A percentile compares a stretch with the other conserved stretches of the same genome.
Conservation (phyloP, 2,113 vertebrate species). For the Pterocles gutturalis region DNA sequence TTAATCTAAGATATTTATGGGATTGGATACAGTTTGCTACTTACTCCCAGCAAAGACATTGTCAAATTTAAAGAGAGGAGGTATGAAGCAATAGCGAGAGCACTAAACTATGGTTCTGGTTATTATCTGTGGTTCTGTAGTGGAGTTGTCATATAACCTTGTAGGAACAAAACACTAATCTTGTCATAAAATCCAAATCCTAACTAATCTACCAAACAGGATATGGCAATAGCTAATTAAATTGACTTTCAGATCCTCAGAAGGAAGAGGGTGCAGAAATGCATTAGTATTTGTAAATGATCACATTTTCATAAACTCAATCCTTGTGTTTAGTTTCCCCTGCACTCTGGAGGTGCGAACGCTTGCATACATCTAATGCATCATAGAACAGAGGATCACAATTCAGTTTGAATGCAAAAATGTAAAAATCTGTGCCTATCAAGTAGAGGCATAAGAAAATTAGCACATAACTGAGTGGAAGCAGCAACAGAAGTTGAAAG, state of each 20-base stretch:
- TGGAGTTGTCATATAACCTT: not conserved
- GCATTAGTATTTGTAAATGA: not conserved
- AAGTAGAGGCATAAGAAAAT: not conserved
- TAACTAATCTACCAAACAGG: not conserved
- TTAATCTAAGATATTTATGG: accelerated
- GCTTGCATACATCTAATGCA: not conserved
- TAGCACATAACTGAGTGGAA: not conserved
- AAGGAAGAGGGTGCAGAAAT: not conserved
- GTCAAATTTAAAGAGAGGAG: not conserved
- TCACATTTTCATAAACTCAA: not conserved
- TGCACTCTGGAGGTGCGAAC: not conserved
- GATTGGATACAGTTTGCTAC: not conserved
- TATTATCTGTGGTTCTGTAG: not conserved
- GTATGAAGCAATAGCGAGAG: not conserved
- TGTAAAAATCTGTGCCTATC: not conserved
- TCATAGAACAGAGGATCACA: not conserved
- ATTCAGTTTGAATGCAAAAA: not conserved
- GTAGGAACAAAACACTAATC: not conserved
- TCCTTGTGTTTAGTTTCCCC: not conserved
- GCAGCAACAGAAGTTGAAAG: constrained; percentile 1
- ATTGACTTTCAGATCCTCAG: not conserved
- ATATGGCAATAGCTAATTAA: not conserved
- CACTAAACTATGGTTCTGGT: not conserved
- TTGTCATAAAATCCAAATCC: not conserved
- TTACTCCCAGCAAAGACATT: not conserved